phyloP scores from a whole-genome alignment of 1,140 invertebrate genomes.

The Drosophila tropicalis region DNA sequence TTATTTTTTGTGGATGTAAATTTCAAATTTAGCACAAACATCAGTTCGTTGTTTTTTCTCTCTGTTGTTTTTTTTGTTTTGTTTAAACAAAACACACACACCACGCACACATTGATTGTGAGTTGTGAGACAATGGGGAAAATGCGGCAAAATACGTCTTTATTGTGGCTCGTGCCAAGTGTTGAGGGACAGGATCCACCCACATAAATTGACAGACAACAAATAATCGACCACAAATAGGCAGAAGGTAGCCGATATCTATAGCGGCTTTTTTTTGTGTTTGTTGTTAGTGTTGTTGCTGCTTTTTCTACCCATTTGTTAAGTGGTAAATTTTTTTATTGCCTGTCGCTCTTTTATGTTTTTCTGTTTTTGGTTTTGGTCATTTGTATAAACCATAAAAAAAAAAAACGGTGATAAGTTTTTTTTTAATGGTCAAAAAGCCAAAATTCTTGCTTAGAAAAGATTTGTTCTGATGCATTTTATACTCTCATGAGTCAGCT shows the following conservation, averaged over 20 bases:
- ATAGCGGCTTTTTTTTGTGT: constrained; percentile 30
- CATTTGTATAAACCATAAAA: constrained; percentile 55
- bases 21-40: constrained; percentile 51
- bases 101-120: neutral
- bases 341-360: constrained; percentile 47
- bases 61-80: constrained; percentile 18
- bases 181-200: constrained; percentile 1
- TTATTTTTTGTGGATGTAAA: neutral
- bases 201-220: neutral
- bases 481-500: constrained; percentile 36
- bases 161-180: constrained; percentile 39
- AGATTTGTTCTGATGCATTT: constrained; percentile 6
- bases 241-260: neutral
- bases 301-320: constrained; percentile 56
- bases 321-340: constrained; percentile 54
- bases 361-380: constrained; percentile 24
- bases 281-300: constrained; percentile 33
- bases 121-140: constrained; percentile 2
- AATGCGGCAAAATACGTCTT: neutral
- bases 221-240: neutral
- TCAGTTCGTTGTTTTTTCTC: neutral
- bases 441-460: neutral
- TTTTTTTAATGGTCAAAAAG: neutral
- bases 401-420: constrained; percentile 57
- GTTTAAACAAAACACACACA: constrained; percentile 20